Percentiles rank a stretch among this genome's conserved stretches.
Evolutionary conservation across 2,113 vertebrate species (phyloP).

Genomic region (Hipposideros armiger): DNA sequence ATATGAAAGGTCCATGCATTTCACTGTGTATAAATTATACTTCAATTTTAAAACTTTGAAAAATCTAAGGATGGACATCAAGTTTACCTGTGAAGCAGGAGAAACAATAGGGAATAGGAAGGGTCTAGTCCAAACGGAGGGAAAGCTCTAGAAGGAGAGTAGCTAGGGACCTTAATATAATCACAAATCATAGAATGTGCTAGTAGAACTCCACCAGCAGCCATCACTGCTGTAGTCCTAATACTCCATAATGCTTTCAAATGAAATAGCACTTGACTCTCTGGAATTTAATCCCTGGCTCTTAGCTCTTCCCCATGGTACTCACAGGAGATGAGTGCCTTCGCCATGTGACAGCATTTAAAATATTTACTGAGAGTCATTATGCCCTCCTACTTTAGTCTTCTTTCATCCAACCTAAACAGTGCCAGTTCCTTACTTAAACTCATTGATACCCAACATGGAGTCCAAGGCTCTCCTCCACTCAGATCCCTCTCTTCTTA

Average conservation of each 20-base stretch:
- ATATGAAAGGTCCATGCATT: slow-evolving; percentile 39
- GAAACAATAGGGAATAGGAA: background rate
- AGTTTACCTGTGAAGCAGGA: background rate
- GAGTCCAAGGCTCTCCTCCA: background rate
- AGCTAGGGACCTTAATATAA: background rate
- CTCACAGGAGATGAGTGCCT: background rate
- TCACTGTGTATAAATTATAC: slow-evolving; percentile 5
- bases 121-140: background rate
- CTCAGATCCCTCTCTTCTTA: background rate
- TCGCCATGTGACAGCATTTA: background rate
- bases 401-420: background rate
- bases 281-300: background rate
- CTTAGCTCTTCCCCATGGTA: background rate
- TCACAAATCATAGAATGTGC: background rate
- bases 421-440: background rate
- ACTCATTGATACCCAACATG: background rate
- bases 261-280: background rate
- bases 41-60: background rate
- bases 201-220: background rate
- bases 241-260: background rate
- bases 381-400: background rate
- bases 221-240: background rate
- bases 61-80: background rate
- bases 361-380: background rate
- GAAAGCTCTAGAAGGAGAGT: background rate